Conservation (phyloP, 2,888 invertebrate species). For the Lagria hirta region DNA sequence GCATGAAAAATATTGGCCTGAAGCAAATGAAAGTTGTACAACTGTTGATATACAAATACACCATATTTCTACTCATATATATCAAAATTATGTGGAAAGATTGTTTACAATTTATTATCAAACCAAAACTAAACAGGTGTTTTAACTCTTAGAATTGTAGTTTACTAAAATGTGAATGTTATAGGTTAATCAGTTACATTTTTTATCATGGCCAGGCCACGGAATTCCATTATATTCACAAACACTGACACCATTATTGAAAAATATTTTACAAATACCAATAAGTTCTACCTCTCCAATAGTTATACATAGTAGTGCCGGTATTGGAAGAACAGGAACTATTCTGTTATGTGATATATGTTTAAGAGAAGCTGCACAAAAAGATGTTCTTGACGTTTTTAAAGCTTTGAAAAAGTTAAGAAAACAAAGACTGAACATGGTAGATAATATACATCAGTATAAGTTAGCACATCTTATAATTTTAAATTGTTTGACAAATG, state of each 20-base stretch:
- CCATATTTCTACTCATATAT: slow-evolving; percentile 43
- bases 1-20: slow-evolving; percentile 59
- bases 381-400: not conserved
- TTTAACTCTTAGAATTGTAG: slow-evolving; percentile 8
- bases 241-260: slow-evolving; percentile 49
- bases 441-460: slow-evolving; percentile 55
- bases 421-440: slow-evolving; percentile 46
- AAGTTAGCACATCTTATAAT: slow-evolving; percentile 54
- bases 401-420: not conserved
- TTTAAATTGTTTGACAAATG: slow-evolving; percentile 51
- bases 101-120: slow-evolving; percentile 42
- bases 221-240: slow-evolving; percentile 52
- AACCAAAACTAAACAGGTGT: slow-evolving; percentile 43
- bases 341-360: slow-evolving; percentile 2
- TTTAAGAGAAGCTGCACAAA: not conserved
- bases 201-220: slow-evolving; percentile 59
- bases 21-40: slow-evolving; percentile 49
- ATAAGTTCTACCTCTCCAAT: slow-evolving; percentile 48
- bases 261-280: slow-evolving; percentile 49
- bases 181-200: slow-evolving; percentile 57
- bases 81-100: slow-evolving; percentile 50
- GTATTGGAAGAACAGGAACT: slow-evolving; percentile 53
- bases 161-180: slow-evolving; percentile 8
- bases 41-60: slow-evolving; percentile 48
- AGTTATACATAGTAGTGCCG: slow-evolving; percentile 63